Conservation (phyloP, 2,113 vertebrate species). For the Bostrychus sinensis region DNA sequence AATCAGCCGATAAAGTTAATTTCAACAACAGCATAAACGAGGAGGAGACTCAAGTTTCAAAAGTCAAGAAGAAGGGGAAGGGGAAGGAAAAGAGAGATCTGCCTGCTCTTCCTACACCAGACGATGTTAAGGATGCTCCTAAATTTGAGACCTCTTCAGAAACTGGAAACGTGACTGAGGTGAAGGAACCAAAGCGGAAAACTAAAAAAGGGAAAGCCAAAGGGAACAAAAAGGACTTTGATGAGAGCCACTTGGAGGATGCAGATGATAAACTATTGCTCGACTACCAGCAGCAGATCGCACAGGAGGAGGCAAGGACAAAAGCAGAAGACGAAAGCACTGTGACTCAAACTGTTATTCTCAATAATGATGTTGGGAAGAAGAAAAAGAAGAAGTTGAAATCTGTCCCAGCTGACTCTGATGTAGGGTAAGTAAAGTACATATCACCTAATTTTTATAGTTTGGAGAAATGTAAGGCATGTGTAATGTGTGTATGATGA, state of each 20-base stretch:
- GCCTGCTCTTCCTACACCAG: constrained; percentile 61
- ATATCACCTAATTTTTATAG: too few relatives aligned
- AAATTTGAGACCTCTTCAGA: constrained; percentile 58
- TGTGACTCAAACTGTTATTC: constrained; percentile 59
- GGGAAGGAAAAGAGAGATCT: constrained; percentile 63
- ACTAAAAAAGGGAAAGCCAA: constrained; percentile 75
- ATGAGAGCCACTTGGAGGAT: constrained; percentile 54
- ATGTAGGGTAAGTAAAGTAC: constrained; percentile 80
- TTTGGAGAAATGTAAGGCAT: too few relatives aligned
- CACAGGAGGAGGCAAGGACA: constrained; percentile 83
- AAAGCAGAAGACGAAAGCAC: constrained; percentile 76
- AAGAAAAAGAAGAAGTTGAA: constrained; percentile 90
- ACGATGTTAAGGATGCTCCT: constrained; percentile 42
- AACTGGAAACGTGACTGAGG: constrained; percentile 47
- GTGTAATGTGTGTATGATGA: too few relatives aligned
- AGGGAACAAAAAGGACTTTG: constrained; percentile 49
- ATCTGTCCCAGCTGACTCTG: constrained; percentile 71
- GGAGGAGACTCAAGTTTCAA: constrained; percentile 62
- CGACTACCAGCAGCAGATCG: constrained; percentile 85
- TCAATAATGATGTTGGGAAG: constrained; percentile 82
- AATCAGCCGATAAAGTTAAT: constrained; percentile 79
- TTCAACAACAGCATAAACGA: constrained; percentile 57
- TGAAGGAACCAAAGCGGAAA: constrained; percentile 60
- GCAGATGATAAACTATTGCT: constrained; percentile 82
- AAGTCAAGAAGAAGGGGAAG: constrained; percentile 77